Evolutionary conservation across 2,888 invertebrate species (phyloP).

Genomic region (Proisotoma minuta): DNA sequence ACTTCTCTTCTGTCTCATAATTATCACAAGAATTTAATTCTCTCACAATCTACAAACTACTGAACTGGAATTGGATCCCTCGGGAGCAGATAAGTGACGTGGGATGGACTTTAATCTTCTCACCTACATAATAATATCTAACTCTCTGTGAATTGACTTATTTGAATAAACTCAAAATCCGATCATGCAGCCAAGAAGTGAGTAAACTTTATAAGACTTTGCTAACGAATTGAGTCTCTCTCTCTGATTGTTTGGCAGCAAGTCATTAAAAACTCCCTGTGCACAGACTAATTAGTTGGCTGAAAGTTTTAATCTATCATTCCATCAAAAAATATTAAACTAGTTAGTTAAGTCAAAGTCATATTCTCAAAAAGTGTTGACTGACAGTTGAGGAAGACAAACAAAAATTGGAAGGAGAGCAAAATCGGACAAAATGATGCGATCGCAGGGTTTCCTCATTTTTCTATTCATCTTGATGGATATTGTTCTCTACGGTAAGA

Average conservation of each 20-base stretch:
- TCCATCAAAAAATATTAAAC: not conserved
- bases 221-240: too few species aligned
- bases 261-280: not conserved
- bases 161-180: too few species aligned
- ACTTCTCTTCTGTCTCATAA: not conserved
- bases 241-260: too few species aligned
- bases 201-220: too few species aligned
- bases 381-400: slow-evolving; percentile 6
- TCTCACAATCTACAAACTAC: too few species aligned
- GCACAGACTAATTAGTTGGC: not conserved
- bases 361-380: not conserved
- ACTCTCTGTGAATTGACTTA: too few species aligned
- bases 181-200: too few species aligned
- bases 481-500: slow-evolving; percentile 46
- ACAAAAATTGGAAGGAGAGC: not conserved
- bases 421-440: slow-evolving; percentile 2
- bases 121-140: too few species aligned
- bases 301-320: not conserved
- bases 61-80: too few species aligned
- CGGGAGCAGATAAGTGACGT: too few species aligned
- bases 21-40: too few species aligned
- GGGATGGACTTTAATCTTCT: too few species aligned
- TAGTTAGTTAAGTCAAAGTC: not conserved
- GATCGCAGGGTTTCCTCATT: slow-evolving; percentile 40
- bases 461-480: slow-evolving; percentile 43